Evolutionary conservation across 2,113 vertebrate genomes (phyloP), one percentile per base, ranked within the genome.

Genomic region (Mustela nigripes): DNA sequence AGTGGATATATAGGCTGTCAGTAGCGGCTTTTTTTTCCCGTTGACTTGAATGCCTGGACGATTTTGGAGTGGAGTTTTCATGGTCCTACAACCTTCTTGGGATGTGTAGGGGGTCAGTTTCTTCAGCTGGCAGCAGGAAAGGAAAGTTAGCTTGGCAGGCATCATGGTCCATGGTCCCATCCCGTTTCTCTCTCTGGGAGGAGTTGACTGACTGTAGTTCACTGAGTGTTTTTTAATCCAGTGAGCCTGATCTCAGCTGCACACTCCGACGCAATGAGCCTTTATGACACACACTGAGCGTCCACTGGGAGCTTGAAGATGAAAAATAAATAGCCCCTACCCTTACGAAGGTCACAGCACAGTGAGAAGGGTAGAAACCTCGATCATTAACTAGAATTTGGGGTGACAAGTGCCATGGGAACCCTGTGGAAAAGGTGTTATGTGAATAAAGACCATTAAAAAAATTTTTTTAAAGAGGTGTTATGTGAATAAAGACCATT

Each of bases 31-130:
- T 28, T 18, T 67, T 60, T 39, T 69, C 62, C 63, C 39, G 74
- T 80, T 79, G 53, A 28, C n/a, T 63, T 69, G 82, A 88, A 89
- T 5, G 60, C 26, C 33, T 31, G 83, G 31, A 7, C 76, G 53
- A 45, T 96, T 96, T 89, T 94, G 63, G 31, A 83, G 76, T 33
- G 24, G 56, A 7, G 26, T 88, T 88, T 94, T 94, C 82, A 84
- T 48, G 71, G 21, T 45, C n/a, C 24, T 45, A n/a, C n/a, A 15
- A 11, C 36, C 28, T 31, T 96, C 42, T 48, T 86, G 14, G 81
- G 78, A 83, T 10, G 28, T 28, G 31, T 22, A 28, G 24, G 36
- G 63, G 60, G 63, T 78, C 50, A 6, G 26, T 53, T n/a, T 78
- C 53, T 36, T 33, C 69, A 69, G 78, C 33, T 79, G 83, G 60